Percentiles rank a stretch among this genome's conserved stretches.
phyloP scores from a whole-genome alignment of 2,797 vertebrate species.

The Typhlichthys subterraneus region DNA sequence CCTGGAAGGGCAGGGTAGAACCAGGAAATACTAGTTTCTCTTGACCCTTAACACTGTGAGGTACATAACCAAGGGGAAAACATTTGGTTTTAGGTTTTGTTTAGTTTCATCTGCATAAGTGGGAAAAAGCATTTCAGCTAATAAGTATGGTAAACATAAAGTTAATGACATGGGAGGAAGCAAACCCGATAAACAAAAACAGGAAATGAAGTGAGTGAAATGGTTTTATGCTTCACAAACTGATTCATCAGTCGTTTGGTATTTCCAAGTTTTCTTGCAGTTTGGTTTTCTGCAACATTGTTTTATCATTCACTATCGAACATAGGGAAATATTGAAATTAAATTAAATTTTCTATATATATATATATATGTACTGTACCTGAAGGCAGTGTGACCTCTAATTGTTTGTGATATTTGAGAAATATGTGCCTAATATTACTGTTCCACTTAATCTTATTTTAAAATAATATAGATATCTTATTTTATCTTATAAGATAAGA shows the following conservation, averaged over 20 bases:
- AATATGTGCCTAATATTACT: neutral
- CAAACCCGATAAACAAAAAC: neutral
- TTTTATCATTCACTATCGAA: neutral
- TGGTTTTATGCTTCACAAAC: neutral
- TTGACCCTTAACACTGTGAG: neutral
- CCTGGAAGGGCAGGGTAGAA: slow-evolving; percentile 52
- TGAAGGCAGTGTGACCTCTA: too few relatives aligned
- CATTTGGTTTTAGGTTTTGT: too few relatives aligned
- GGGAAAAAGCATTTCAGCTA: too few relatives aligned
- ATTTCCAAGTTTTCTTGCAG: neutral
- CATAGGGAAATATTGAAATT: too few relatives aligned
- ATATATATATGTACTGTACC: too few relatives aligned
- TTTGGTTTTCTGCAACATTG: neutral
- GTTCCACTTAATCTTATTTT: neutral
- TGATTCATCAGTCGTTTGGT: neutral
- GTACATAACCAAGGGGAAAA: too few relatives aligned
- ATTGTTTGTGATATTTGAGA: neutral
- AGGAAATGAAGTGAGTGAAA: neutral
- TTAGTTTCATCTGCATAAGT: too few relatives aligned
- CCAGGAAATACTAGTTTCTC: slow-evolving; percentile 59
- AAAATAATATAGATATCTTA: too few relatives aligned
- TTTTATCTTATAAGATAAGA: neutral
- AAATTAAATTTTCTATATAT: too few relatives aligned
- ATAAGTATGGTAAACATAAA: too few relatives aligned
- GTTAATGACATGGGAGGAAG: too few relatives aligned